phyloP scores from a whole-genome alignment of 2,797 vertebrate species.

The Mormyrus proboscirostris region DNA sequence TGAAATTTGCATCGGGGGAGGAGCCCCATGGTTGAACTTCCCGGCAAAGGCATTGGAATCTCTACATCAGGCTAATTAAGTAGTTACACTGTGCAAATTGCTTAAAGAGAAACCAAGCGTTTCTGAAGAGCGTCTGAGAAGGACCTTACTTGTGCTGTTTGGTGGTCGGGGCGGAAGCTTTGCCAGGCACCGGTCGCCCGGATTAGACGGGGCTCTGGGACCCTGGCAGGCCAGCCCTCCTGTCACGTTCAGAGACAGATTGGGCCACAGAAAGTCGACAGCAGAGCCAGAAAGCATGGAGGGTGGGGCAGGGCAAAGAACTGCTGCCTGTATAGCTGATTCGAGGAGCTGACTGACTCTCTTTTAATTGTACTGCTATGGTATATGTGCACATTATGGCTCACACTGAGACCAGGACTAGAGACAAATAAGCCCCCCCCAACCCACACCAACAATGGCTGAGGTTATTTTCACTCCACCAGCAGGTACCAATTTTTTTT shows the following conservation, averaged over 20 bases:
- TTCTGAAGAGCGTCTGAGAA: not conserved
- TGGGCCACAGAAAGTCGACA: not conserved
- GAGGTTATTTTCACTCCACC: slow-evolving; percentile 2
- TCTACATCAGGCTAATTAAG: not conserved
- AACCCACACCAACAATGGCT: not conserved
- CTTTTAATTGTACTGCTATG: slow-evolving; percentile 20
- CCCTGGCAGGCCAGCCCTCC: not conserved
- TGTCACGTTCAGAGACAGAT: not conserved
- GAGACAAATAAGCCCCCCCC: not conserved
- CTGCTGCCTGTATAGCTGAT: not conserved
- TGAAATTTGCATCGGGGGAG: not conserved
- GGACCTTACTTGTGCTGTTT: not conserved
- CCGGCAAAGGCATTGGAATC: not conserved
- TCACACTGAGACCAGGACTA: not conserved
- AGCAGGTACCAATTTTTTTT: slow-evolving; percentile 5
- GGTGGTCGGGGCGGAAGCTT: not conserved
- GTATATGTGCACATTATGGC: slow-evolving; percentile 13
- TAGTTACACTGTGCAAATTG: not conserved
- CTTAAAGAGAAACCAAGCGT: not conserved
- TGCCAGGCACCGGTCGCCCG: not conserved
- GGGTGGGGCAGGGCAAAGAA: not conserved
- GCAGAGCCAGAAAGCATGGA: not conserved
- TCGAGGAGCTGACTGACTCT: not conserved
- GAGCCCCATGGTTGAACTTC: not conserved
- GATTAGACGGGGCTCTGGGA: not conserved